Percentiles rank a stretch among this genome's conserved stretches.
phyloP scores from a whole-genome alignment of 2,888 invertebrate genomes.

The Galerucella nymphaeae region DNA sequence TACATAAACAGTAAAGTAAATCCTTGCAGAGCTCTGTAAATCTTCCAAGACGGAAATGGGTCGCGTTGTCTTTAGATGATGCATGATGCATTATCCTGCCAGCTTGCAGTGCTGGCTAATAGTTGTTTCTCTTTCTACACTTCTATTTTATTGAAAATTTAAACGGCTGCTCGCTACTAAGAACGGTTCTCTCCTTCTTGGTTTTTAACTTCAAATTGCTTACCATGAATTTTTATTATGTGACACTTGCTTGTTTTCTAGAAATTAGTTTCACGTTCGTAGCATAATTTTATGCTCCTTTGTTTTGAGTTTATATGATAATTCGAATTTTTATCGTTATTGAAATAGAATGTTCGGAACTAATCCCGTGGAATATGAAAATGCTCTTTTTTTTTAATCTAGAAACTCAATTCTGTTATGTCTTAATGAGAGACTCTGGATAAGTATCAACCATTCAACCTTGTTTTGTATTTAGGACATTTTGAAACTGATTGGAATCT shows the following conservation, averaged over 20 bases:
- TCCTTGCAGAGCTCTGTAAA: conserved; percentile 32
- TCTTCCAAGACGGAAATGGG: conserved; percentile 30
- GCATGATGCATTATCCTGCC: conserved; percentile 43
- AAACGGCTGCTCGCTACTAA: conserved; percentile 37
- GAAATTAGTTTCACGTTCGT: conserved; percentile 23
- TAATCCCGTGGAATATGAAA: background rate
- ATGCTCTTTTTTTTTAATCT: background rate
- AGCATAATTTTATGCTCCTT: conserved; percentile 13
- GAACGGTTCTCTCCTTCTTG: conserved; percentile 15
- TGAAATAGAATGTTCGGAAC: background rate
- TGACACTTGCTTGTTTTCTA: conserved; percentile 15
- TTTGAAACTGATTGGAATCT: too few relatives aligned
- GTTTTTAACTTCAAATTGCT: conserved; percentile 18
- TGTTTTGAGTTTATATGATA: conserved; percentile 12
- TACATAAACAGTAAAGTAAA: conserved; percentile 31
- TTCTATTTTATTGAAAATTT: conserved; percentile 38
- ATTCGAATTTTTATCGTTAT: background rate
- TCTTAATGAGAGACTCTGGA: too few relatives aligned
- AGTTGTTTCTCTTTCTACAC: conserved; percentile 14
- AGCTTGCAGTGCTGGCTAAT: conserved; percentile 25
- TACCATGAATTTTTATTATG: conserved; percentile 28
- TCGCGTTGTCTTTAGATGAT: conserved; percentile 40
- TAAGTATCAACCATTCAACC: too few relatives aligned
- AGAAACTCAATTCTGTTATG: background rate
- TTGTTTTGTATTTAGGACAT: too few relatives aligned